phyloP scores from a whole-genome alignment of 2,888 invertebrate species.

The Endotricha flammealis region DNA sequence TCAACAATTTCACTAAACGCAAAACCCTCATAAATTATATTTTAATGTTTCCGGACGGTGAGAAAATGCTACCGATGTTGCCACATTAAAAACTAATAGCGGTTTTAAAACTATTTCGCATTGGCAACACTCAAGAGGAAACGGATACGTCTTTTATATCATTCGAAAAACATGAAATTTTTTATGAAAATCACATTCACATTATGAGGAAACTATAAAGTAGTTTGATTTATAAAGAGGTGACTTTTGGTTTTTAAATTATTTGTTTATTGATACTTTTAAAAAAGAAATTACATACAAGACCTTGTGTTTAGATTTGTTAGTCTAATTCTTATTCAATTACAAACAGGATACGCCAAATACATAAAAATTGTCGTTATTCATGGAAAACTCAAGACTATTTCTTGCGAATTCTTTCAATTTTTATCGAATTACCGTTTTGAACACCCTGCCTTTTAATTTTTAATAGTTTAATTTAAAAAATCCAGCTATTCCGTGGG shows the following conservation, averaged over 20 bases:
- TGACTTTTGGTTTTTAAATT: constrained; percentile 15
- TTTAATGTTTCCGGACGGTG: constrained; percentile 72
- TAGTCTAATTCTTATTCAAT: too few species aligned
- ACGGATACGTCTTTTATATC: constrained; percentile 68
- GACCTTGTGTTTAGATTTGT: constrained; percentile 11
- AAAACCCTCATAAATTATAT: constrained; percentile 67
- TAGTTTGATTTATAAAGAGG: constrained; percentile 44
- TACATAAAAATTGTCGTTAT: too few species aligned
- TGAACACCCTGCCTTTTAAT: too few species aligned
- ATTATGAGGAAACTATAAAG: constrained; percentile 63
- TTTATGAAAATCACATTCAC: constrained; percentile 50
- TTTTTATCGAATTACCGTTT: too few species aligned
- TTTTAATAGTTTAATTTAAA: too few species aligned
- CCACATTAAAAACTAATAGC: constrained; percentile 70
- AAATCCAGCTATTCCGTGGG: too few species aligned
- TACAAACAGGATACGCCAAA: too few species aligned
- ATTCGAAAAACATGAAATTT: constrained; percentile 53
- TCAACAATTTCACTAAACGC: constrained; percentile 70
- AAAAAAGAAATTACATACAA: constrained; percentile 6
- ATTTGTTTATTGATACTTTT: constrained; percentile 10
- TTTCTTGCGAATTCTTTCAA: too few species aligned
- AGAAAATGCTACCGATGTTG: constrained; percentile 60
- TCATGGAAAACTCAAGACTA: too few species aligned
- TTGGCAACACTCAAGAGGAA: constrained; percentile 61
- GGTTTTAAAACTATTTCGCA: constrained; percentile 72